Conservation (phyloP, 1,140 invertebrate species). For the Scaptomyza montana region DNA sequence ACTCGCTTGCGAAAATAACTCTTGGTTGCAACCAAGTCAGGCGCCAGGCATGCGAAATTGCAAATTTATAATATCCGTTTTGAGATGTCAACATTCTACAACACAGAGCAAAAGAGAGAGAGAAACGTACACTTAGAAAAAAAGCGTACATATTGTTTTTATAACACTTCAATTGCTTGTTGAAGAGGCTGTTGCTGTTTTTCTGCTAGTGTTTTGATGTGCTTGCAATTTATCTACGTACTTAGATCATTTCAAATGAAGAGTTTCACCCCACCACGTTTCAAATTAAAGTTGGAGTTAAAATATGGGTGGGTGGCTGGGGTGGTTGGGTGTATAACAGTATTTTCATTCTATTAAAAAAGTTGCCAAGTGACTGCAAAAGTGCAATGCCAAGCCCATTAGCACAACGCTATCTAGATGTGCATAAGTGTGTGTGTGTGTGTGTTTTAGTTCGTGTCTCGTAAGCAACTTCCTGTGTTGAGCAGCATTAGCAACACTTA, state of each 20-base stretch:
- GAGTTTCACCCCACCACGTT: constrained; percentile 7
- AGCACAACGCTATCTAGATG: constrained; percentile 28
- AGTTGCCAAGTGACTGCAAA: constrained; percentile 70
- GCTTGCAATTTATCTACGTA: constrained; percentile 62
- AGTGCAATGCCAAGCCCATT: constrained; percentile 70
- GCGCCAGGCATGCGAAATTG: constrained; percentile 63
- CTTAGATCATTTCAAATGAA: constrained; percentile 10
- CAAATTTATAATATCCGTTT: constrained; percentile 79
- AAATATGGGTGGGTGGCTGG: constrained; percentile 28
- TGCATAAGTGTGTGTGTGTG: constrained; percentile 22
- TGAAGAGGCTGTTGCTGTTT: constrained; percentile 44
- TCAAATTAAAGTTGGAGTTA: constrained; percentile 24
- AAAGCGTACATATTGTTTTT: neutral
- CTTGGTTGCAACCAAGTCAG: constrained; percentile 29
- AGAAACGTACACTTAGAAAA: neutral
- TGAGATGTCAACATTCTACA: neutral
- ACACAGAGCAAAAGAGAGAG: neutral
- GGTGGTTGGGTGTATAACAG: constrained; percentile 10
- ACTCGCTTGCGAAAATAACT: constrained; percentile 61
- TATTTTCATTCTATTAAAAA: constrained; percentile 80
- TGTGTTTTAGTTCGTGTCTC: constrained; percentile 55
- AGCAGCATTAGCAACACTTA: constrained; percentile 75
- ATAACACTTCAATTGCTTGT: constrained; percentile 64
- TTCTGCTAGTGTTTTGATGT: constrained; percentile 49
- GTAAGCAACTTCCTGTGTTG: constrained; percentile 70